phyloP scores from a whole-genome alignment of 2,797 vertebrate genomes.

The Cuniculus paca region DNA sequence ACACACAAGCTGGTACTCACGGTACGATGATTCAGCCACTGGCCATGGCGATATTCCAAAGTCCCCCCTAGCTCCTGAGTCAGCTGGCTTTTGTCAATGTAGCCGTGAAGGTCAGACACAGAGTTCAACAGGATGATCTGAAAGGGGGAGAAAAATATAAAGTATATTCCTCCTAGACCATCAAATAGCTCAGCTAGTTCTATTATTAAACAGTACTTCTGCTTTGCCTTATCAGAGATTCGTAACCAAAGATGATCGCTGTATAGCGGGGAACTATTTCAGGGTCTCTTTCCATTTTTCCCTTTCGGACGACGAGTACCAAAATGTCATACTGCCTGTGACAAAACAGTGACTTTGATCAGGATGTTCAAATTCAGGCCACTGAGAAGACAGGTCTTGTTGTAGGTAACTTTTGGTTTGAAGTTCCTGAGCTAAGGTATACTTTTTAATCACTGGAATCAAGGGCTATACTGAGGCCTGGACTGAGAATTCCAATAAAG shows the following conservation, averaged over 20 bases:
- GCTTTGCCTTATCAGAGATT: background rate
- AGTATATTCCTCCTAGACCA: background rate
- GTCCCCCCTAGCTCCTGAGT: conserved; percentile 95
- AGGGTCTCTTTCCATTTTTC: background rate
- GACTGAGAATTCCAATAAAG: background rate
- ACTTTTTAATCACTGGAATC: background rate
- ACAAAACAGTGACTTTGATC: background rate
- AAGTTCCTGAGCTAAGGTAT: background rate
- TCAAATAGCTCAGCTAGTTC: background rate
- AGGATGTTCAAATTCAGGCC: background rate
- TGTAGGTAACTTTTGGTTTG: background rate
- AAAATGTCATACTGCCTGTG: background rate
- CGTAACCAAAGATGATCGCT: background rate
- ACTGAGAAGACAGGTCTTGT: background rate
- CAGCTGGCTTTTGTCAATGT: conserved; percentile 95
- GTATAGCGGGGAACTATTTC: background rate
- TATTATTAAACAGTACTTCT: background rate
- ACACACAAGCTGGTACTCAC: conserved; percentile 88
- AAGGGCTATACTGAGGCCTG: background rate
- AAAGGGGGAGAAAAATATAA: conserved; percentile 2
- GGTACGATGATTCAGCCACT: conserved; percentile 96
- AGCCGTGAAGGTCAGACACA: conserved; percentile 94
- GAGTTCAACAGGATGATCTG: conserved; percentile 97
- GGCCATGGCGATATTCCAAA: conserved; percentile 95
- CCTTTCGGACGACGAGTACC: background rate